phyloP scores from a whole-genome alignment of 2,888 invertebrate genomes.

The Strigamia crassipes region DNA sequence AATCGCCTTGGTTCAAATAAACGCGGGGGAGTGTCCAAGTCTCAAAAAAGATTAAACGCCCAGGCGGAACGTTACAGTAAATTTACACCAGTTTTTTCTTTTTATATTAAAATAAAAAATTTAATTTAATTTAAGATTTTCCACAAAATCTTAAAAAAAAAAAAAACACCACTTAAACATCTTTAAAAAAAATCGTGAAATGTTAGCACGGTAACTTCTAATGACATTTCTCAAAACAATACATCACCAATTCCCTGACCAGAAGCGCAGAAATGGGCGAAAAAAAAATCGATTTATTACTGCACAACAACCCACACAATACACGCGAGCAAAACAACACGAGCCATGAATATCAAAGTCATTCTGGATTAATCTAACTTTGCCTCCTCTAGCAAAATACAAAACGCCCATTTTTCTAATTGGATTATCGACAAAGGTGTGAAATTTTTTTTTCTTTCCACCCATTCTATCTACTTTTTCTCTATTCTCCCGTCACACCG shows the following conservation, averaged over 20 bases:
- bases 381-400: neutral
- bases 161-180: no score
- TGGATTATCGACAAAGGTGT: neutral
- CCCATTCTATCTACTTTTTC: neutral
- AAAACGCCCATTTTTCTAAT: neutral
- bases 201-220: neutral
- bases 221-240: neutral
- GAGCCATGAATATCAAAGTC: neutral
- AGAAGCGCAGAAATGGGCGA: neutral
- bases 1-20: no score
- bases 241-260: neutral
- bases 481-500: neutral
- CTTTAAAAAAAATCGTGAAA: no score
- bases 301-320: neutral
- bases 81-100: no score
- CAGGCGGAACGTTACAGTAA: no score
- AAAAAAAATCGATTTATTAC: neutral
- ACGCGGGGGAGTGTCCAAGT: no score
- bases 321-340: neutral
- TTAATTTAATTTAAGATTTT: no score
- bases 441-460: neutral
- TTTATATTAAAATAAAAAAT: no score
- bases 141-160: no score
- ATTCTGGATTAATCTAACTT: neutral
- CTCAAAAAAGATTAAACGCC: no score